Percentiles rank a stretch among this genome's conserved stretches.
phyloP scores from a whole-genome alignment of 2,797 vertebrate species.

The Siniperca scherzeri region DNA sequence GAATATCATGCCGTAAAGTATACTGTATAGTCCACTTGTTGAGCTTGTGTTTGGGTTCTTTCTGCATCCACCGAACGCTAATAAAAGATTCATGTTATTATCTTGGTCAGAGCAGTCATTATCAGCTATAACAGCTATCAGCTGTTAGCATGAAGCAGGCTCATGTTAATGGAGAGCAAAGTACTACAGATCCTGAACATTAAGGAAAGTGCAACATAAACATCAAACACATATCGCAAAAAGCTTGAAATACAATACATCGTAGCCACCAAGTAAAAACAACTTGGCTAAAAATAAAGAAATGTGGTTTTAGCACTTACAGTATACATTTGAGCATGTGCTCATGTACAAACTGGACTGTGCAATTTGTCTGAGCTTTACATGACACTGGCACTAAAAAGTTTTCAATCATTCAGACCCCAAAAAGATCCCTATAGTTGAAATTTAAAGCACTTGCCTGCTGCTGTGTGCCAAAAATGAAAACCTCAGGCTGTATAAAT shows the following conservation, averaged over 20 bases:
- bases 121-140: conserved; percentile 29
- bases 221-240: conserved; percentile 15
- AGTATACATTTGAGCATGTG: not conserved
- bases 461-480: conserved; percentile 17
- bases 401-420: conserved; percentile 1
- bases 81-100: conserved; percentile 69
- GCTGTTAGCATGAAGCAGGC: conserved; percentile 21
- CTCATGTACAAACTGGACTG: conserved; percentile 15
- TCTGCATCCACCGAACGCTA: conserved; percentile 41
- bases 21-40: conserved; percentile 5
- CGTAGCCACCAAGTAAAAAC: conserved; percentile 3
- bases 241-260: conserved; percentile 30
- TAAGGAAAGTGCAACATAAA: conserved; percentile 51
- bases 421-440: conserved; percentile 9
- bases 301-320: conserved; percentile 31
- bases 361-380: not conserved
- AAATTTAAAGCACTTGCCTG: not conserved
- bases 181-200: conserved; percentile 30
- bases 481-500: conserved; percentile 32
- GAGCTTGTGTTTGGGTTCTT: not conserved
- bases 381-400: conserved; percentile 1
- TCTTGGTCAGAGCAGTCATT: conserved; percentile 43
- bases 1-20: not conserved
- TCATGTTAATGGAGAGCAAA: conserved; percentile 58
- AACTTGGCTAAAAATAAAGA: conserved; percentile 20